Base-by-base conservation (phyloP, 2,888 invertebrate species). In the Desoria tigrina region DNA sequence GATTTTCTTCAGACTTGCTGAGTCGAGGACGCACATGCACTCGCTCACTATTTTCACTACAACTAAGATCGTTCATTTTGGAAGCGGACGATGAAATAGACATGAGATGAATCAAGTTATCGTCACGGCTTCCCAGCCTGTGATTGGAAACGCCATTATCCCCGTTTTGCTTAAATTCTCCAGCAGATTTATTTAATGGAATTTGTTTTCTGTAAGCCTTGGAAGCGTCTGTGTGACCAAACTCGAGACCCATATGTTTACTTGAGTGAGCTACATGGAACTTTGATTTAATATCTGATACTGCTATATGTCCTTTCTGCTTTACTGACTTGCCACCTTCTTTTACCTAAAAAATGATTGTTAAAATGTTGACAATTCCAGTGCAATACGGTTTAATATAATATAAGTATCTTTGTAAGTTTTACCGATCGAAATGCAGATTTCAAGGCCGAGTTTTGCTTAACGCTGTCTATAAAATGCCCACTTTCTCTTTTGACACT, bases 261-360 rank as follows among this genome's bases (percentile, higher is more conserved):
- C 49, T 53, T 27, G 63, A 45, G 16, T 37, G 54, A 14, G 71
- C 51, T 11, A 71, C 81, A 71, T 80, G 79, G 27, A 84, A 78
- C 81, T 87, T 89, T 55, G 87, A 88, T 76, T 86, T 84, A 28
- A 90, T 82, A 64, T 88, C 90, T 80, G 89, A 89, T 78, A 89
- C 90, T 2, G 87, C 90, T 63, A 88, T 88, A 74, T 80, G 81
- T 39, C 82, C 78, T 68, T 79, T 79, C 37, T 79, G 78, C 79
- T 88, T 89, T 76, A 90, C 86, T 78, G 88, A 88, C 78, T 87
- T 88, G 3, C 88, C 88, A 67, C 87, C 85, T 78, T 88, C 88
- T 80, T 87, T 88, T 3, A 89, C 87, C 88, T 88, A 74, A 21
- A 58, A 42, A 32, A 42, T 6, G 18, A 50, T 24, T 18, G 39